Percentiles rank a stretch among this genome's conserved stretches.
Conservation (phyloP, 2,888 invertebrate species). For the Tinea pellionella region DNA sequence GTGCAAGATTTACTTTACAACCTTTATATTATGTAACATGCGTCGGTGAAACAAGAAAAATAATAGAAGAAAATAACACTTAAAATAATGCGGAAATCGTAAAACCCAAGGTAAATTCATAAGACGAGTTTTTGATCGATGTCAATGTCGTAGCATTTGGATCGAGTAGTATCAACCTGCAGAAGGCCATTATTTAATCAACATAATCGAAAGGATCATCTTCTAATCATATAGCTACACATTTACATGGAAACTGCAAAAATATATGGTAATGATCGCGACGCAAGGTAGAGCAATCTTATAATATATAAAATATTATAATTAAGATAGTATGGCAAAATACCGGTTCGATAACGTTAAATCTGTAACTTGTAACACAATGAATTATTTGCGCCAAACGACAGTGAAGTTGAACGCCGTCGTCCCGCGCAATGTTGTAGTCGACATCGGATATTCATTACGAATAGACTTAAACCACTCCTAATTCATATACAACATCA, state of each 20-base stretch:
- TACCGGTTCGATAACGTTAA: conserved; percentile 31
- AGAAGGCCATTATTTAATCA: not conserved
- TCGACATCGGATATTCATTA: not conserved
- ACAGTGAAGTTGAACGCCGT: not conserved
- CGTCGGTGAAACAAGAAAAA: conserved; percentile 34
- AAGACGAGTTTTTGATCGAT: not conserved
- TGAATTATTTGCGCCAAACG: conserved; percentile 3
- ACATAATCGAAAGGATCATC: not conserved
- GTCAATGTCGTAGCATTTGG: not conserved
- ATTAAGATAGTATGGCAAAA: conserved; percentile 40
- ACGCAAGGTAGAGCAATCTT: conserved; percentile 23
- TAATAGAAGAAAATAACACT: conserved; percentile 29
- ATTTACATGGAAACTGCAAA: not conserved
- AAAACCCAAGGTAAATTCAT: not conserved
- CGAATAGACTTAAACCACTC: not conserved
- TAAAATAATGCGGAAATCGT: not conserved
- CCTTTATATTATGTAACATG: conserved; percentile 48
- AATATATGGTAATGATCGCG: conserved; percentile 15
- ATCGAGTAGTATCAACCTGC: not conserved
- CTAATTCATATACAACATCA: not conserved
- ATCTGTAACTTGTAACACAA: conserved; percentile 1
- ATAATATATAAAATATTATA: conserved; percentile 44
- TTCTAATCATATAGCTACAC: not conserved
- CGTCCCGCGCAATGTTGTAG: too few species aligned
- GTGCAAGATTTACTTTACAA: conserved; percentile 25